phyloP scores from a whole-genome alignment of 1,140 invertebrate genomes.

The Lasioglossum albipes region DNA sequence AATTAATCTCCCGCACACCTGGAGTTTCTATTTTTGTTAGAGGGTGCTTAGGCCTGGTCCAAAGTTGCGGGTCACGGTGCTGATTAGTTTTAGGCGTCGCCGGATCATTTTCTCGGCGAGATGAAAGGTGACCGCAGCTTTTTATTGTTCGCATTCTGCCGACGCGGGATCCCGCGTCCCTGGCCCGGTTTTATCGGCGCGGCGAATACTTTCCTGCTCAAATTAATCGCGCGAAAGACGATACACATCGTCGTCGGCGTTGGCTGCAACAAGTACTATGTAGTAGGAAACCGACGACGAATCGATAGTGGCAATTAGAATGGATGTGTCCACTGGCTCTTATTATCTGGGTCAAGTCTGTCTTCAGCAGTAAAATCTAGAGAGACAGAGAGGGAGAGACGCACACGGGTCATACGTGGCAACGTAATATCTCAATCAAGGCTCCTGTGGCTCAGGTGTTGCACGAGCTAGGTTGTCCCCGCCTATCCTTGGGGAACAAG shows the following conservation, averaged over 20 bases:
- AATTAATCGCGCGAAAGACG: conserved; percentile 61
- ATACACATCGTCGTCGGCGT: conserved; percentile 37
- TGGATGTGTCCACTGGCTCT: conserved; percentile 44
- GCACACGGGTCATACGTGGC: conserved; percentile 42
- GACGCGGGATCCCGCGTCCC: too few relatives aligned
- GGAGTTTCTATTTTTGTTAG: too few relatives aligned
- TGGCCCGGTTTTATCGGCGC: too few relatives aligned
- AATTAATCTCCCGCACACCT: too few relatives aligned
- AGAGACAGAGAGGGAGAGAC: conserved; percentile 7
- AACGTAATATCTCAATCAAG: conserved; percentile 65
- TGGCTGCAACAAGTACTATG: not conserved
- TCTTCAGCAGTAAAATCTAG: conserved; percentile 57
- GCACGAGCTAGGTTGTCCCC: conserved; percentile 27
- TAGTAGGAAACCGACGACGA: conserved; percentile 8
- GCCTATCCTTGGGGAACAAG: conserved; percentile 48
- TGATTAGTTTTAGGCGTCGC: not conserved
- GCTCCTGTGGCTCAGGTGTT: conserved; percentile 52
- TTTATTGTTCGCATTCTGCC: not conserved
- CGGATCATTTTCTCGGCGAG: too few relatives aligned
- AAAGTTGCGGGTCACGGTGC: too few relatives aligned
- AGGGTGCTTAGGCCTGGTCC: too few relatives aligned
- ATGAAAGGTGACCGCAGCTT: conserved; percentile 14
- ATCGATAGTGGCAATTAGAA: conserved; percentile 52
- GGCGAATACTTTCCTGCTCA: conserved; percentile 38
- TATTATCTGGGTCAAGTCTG: conserved; percentile 60